Percentiles rank a stretch among this genome's conserved stretches.
These are phyloP conservation scores for Periphyllus acericola DNA, from an alignment of 2,888 invertebrate species.

Conservation along the genomic window DNA sequence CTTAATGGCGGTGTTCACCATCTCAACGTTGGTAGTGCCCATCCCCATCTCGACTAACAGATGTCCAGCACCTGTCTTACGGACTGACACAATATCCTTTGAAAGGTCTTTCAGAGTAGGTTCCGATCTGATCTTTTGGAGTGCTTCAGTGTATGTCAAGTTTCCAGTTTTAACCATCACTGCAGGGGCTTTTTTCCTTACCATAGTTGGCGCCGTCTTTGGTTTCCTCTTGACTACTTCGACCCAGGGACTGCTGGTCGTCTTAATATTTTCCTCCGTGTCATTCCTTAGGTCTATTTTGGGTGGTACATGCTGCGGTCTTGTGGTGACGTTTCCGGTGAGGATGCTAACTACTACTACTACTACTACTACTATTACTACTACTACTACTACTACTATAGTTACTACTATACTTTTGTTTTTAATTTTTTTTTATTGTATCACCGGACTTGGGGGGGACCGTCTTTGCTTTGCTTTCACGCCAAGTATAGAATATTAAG, in stretches of 20 bases:
- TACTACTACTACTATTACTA: no score
- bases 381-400: no score
- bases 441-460: no score
- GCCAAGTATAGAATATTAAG: no score
- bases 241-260: not conserved
- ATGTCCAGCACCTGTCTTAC: not conserved
- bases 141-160: not conserved
- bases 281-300: not conserved
- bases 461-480: no score
- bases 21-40: not conserved
- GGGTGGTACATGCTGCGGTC: not conserved
- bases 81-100: not conserved
- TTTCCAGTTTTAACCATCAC: not conserved
- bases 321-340: no score
- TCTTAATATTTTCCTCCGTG: not conserved
- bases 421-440: no score
- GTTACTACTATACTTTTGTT: no score
- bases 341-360: no score
- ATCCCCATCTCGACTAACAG: not conserved
- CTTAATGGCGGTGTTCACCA: not conserved
- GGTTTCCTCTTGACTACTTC: not conserved
- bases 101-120: not conserved
- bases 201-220: not conserved
- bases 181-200: not conserved
- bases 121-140: not conserved